Percentiles rank a stretch among this genome's conserved stretches.
Conservation (phyloP, 2,888 invertebrate genomes). For the Xanthorhoe designata region DNA sequence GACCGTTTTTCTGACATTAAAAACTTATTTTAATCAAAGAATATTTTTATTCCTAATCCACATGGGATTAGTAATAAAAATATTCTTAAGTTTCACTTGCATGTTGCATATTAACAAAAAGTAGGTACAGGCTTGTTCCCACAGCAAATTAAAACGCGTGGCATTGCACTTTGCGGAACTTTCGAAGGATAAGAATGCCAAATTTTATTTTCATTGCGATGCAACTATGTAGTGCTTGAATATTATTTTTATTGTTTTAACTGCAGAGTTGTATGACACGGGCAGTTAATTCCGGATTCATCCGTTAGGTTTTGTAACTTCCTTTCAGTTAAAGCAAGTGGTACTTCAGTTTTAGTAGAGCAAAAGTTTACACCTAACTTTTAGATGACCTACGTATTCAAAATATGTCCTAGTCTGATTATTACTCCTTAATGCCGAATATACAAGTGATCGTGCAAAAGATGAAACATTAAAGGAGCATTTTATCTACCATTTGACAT, state of each 20-base stretch:
- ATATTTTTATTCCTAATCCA: no score
- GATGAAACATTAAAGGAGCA: no score
- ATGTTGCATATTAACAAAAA: not conserved
- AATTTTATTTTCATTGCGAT: constrained; percentile 30
- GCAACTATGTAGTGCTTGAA: constrained; percentile 17
- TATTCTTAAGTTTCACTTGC: not conserved
- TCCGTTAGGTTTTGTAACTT: constrained; percentile 20
- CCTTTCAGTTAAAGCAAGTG: not conserved
- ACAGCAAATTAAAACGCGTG: constrained; percentile 12
- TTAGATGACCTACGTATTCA: no score
- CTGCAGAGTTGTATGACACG: constrained; percentile 29
- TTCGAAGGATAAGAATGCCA: constrained; percentile 32
- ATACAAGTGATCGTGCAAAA: no score
- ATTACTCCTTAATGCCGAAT: no score
- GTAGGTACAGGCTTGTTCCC: not conserved
- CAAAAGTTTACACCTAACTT: not conserved
- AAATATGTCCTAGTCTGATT: no score
- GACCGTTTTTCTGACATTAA: no score
- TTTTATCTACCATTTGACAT: no score
- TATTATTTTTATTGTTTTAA: constrained; percentile 30
- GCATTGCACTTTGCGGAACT: constrained; percentile 35
- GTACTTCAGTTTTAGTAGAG: not conserved
- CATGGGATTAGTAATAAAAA: no score
- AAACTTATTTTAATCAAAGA: no score
- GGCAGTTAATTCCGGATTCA: constrained; percentile 28